Evolutionary conservation across 2,797 vertebrate species (phyloP).

Genomic region (Apogon talboti): DNA sequence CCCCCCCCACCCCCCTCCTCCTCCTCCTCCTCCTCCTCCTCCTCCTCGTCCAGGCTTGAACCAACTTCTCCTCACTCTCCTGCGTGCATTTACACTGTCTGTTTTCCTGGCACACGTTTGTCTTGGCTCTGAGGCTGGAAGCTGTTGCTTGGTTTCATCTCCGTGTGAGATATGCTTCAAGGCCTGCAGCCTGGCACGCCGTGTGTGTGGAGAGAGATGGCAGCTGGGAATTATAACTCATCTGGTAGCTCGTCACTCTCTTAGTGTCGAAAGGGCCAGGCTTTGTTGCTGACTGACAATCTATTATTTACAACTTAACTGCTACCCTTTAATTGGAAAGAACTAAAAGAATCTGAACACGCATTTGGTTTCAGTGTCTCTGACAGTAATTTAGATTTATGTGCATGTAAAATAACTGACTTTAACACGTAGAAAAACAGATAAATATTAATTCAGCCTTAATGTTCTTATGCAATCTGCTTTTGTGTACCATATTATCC

Average conservation of each 20-base stretch:
- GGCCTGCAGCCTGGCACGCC: constrained; percentile 68
- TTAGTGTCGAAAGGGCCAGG: constrained; percentile 45
- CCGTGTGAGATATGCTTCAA: constrained; percentile 47
- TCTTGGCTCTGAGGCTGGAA: constrained; percentile 47
- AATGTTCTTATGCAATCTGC: neutral
- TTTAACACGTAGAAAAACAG: no score
- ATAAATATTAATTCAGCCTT: neutral
- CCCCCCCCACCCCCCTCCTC: constrained; percentile 24
- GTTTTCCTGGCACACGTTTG: constrained; percentile 54
- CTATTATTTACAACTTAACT: constrained; percentile 55
- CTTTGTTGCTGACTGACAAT: constrained; percentile 37
- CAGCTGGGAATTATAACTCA: constrained; percentile 73
- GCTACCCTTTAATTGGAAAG: constrained; percentile 54
- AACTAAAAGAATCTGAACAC: constrained; percentile 37
- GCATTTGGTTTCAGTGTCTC: constrained; percentile 20
- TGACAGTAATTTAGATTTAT: no score
- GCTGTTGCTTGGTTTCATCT: constrained; percentile 65
- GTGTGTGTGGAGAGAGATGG: constrained; percentile 47
- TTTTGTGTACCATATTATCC: neutral
- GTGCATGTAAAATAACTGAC: no score
- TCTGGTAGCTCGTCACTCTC: constrained; percentile 49
- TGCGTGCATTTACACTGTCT: constrained; percentile 42
- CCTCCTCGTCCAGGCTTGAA: constrained; percentile 31
- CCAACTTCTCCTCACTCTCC: constrained; percentile 27
- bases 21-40: no score